phyloP scores from a whole-genome alignment of 2,113 vertebrate species.

The Oreochromis aureus region DNA sequence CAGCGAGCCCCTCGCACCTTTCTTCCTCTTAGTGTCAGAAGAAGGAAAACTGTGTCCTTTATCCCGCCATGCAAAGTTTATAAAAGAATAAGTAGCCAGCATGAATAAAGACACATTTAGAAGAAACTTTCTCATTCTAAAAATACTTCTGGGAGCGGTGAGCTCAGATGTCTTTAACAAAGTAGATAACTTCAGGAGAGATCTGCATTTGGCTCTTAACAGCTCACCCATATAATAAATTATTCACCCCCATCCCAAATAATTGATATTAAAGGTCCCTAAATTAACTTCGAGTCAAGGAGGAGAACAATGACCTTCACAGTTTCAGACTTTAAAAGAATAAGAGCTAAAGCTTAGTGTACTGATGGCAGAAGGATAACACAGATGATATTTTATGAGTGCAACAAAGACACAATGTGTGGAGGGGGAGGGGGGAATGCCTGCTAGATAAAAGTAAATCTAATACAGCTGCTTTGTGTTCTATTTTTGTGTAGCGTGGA shows the following conservation, averaged over 20 bases:
- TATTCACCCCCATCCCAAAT: conserved; percentile 50
- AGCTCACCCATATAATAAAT: conserved; percentile 10
- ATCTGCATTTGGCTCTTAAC: conserved; percentile 17
- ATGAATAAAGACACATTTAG: conserved; percentile 40
- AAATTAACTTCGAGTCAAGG: background rate
- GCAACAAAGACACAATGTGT: background rate
- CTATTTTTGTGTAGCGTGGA: background rate
- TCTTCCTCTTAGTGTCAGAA: background rate
- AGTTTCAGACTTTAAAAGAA: background rate
- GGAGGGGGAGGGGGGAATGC: background rate
- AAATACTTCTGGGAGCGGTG: background rate
- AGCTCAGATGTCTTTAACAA: conserved; percentile 9
- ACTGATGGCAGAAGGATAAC: background rate
- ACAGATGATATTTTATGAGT: background rate
- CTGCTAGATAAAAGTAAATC: background rate
- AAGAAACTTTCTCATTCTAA: background rate
- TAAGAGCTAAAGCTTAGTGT: background rate
- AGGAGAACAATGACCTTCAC: background rate
- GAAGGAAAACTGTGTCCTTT: background rate
- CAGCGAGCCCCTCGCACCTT: conserved; percentile 3
- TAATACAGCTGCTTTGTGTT: background rate
- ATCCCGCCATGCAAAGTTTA: conserved; percentile 36
- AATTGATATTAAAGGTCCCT: conserved; percentile 38
- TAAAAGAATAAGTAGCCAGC: conserved; percentile 19
- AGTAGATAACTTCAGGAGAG: conserved; percentile 1